Evolutionary conservation across 1,140 invertebrate genomes (phyloP).

Genomic region (Calycopis cecrops): DNA sequence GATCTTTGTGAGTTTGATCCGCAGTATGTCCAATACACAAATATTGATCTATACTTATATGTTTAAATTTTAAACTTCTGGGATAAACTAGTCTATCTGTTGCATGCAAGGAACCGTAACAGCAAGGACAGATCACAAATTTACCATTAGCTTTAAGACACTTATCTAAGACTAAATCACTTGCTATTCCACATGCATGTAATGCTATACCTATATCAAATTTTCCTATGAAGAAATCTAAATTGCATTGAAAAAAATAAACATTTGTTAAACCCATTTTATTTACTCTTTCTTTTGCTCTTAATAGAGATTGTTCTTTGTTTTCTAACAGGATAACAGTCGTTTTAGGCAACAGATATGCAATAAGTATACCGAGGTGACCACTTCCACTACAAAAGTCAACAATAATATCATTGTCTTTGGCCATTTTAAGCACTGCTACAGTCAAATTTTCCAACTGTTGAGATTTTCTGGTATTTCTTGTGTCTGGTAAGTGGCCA

Average conservation of each 20-base stretch:
- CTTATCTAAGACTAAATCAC: slow-evolving; percentile 92
- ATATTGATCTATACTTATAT: slow-evolving; percentile 80
- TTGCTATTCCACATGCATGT: slow-evolving; percentile 96
- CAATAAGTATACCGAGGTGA: slow-evolving; percentile 92
- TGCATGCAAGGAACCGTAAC: slow-evolving; percentile 91
- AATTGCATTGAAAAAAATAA: slow-evolving; percentile 88
- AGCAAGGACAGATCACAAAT: slow-evolving; percentile 96
- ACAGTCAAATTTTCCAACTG: slow-evolving; percentile 93
- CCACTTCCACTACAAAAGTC: slow-evolving; percentile 97
- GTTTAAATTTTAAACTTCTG: slow-evolving; percentile 77
- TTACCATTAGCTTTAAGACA: slow-evolving; percentile 85
- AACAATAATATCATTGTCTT: slow-evolving; percentile 81
- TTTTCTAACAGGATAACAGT: slow-evolving; percentile 92
- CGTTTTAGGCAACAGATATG: slow-evolving; percentile 85
- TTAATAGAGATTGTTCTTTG: slow-evolving; percentile 89
- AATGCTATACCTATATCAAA: slow-evolving; percentile 91
- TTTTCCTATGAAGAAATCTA: slow-evolving; percentile 86
- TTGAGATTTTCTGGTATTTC: slow-evolving; percentile 87
- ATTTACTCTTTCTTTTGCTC: slow-evolving; percentile 83
- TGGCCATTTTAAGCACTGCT: slow-evolving; percentile 83
- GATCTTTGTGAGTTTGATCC: slow-evolving; percentile 89
- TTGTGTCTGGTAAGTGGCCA: slow-evolving; percentile 84
- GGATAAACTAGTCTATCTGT: slow-evolving; percentile 85
- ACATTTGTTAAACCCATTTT: slow-evolving; percentile 86
- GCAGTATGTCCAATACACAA: slow-evolving; percentile 90